Percentiles rank a stretch among this genome's conserved stretches.
phyloP scores from a whole-genome alignment of 2,888 invertebrate species.

The Agrochola circellaris region DNA sequence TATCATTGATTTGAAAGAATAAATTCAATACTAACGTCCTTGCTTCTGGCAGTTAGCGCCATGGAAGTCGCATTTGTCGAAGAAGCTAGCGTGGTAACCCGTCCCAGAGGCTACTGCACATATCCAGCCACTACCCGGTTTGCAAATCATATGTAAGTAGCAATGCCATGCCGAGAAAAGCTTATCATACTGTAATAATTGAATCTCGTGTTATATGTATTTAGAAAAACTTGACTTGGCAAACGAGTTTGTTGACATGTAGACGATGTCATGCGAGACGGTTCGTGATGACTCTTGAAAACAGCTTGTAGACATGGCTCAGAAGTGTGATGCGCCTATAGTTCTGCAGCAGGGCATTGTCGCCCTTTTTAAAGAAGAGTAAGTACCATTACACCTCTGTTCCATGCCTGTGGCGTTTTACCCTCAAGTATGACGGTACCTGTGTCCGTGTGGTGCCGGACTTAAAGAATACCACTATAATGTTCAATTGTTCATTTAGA shows the following conservation, averaged over 20 bases:
- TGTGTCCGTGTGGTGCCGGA: too few relatives aligned
- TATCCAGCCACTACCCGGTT: slow-evolving; percentile 23
- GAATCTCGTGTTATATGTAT: background rate
- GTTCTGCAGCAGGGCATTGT: too few relatives aligned
- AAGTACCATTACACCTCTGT: too few relatives aligned
- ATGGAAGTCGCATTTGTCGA: slow-evolving; percentile 18
- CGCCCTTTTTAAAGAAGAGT: too few relatives aligned
- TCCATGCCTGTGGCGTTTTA: too few relatives aligned
- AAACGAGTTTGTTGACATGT: background rate
- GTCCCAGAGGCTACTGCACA: background rate
- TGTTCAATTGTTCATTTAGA: too few relatives aligned
- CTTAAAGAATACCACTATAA: too few relatives aligned
- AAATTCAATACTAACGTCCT: slow-evolving; percentile 26
- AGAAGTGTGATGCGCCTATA: too few relatives aligned
- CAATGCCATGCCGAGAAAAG: slow-evolving; percentile 31
- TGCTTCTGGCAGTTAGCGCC: slow-evolving; percentile 25
- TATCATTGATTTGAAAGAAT: background rate
- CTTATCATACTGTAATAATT: slow-evolving; percentile 17
- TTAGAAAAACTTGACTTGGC: background rate
- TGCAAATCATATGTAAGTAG: background rate
- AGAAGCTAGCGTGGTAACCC: background rate
- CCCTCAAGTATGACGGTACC: too few relatives aligned
- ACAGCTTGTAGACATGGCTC: too few relatives aligned
- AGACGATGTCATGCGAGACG: too few relatives aligned
- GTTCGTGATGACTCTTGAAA: too few relatives aligned